Evolutionary conservation across 2,797 vertebrate genomes (phyloP).

Genomic region (Chaetophractus vellerosus): DNA sequence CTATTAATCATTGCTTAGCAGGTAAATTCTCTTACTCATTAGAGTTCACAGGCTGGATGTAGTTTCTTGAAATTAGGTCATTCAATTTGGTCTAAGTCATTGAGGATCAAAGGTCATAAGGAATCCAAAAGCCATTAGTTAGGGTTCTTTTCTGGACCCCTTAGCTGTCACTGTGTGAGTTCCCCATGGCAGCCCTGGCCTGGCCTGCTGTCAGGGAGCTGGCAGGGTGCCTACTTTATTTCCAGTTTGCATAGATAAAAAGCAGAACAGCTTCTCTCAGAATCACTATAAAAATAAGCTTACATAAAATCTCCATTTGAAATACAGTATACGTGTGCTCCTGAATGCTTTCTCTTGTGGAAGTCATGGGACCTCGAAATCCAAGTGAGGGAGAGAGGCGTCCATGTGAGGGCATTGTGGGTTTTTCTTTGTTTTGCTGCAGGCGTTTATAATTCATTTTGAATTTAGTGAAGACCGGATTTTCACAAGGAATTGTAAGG

Average conservation of each 20-base stretch:
- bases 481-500: slow-evolving; percentile 51
- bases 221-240: slow-evolving; percentile 87
- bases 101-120: slow-evolving; percentile 93
- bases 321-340: slow-evolving; percentile 74
- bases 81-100: slow-evolving; percentile 90
- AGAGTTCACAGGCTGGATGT: slow-evolving; percentile 87
- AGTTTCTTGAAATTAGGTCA: slow-evolving; percentile 89
- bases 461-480: slow-evolving; percentile 70
- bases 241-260: slow-evolving; percentile 84
- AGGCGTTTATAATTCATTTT: slow-evolving; percentile 77
- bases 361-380: slow-evolving; percentile 75
- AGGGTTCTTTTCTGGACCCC: slow-evolving; percentile 92
- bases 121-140: slow-evolving; percentile 95
- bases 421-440: slow-evolving; percentile 69
- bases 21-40: slow-evolving; percentile 86
- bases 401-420: slow-evolving; percentile 34
- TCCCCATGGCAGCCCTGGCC: slow-evolving; percentile 91
- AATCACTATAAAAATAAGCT: slow-evolving; percentile 86
- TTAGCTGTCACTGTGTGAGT: slow-evolving; percentile 92
- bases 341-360: slow-evolving; percentile 54
- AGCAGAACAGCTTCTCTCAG: slow-evolving; percentile 79
- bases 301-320: slow-evolving; percentile 84
- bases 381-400: slow-evolving; percentile 55
- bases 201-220: slow-evolving; percentile 87
- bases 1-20: slow-evolving; percentile 87